phyloP scores from a whole-genome alignment of 2,113 vertebrate species.

The Dendrocopos noguchii region DNA sequence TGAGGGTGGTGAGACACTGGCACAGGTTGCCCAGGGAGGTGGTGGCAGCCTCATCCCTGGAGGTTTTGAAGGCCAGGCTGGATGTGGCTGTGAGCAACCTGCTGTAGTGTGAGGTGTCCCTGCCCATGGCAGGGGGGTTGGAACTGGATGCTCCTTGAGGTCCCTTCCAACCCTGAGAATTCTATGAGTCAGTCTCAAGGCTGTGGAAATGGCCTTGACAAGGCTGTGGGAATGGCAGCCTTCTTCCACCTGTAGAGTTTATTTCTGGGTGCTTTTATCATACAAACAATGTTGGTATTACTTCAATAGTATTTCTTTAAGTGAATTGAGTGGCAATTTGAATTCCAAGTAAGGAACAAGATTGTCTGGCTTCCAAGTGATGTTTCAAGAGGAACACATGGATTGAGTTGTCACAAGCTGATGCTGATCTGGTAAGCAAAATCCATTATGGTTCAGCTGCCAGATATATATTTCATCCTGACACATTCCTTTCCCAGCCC shows the following conservation, averaged over 20 bases:
- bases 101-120: no score
- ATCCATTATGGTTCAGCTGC: not conserved
- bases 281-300: not conserved
- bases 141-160: no score
- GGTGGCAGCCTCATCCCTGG: no score
- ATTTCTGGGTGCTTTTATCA: not conserved
- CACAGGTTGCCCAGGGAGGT: no score
- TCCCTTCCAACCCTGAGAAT: no score
- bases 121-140: no score
- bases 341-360: constrained; percentile 2
- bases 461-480: not conserved
- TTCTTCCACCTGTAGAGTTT: not conserved
- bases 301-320: not conserved
- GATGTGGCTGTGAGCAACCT: no score
- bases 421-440: not conserved
- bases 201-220: not conserved
- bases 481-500: not conserved
- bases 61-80: no score
- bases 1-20: no score
- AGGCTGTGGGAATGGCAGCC: no score
- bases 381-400: not conserved
- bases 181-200: not conserved
- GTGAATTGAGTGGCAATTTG: not conserved
- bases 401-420: not conserved
- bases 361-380: not conserved